Evolutionary conservation across 2,797 vertebrate genomes (phyloP).

Genomic region (Staurois parvus): DNA sequence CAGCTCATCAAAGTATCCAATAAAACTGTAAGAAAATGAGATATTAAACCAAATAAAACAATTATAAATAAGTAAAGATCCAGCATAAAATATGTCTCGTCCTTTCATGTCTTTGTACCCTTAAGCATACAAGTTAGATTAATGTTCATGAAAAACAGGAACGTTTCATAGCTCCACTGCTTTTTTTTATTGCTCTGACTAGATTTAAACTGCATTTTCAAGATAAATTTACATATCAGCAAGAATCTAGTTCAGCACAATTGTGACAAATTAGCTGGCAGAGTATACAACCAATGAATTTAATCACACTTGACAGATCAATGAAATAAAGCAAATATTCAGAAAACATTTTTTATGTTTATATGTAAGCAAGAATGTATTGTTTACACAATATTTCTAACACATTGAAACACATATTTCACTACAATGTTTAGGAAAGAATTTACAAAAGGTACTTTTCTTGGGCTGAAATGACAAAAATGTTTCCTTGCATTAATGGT

Average conservation of each 20-base stretch:
- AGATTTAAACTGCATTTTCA: background rate
- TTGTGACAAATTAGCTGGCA: conserved; percentile 23
- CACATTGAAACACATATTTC: background rate
- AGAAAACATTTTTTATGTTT: background rate
- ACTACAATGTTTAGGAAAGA: too few relatives aligned
- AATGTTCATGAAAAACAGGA: background rate
- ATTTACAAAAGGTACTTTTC: too few relatives aligned
- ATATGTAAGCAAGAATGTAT: background rate
- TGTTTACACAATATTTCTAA: background rate
- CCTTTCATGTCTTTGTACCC: background rate
- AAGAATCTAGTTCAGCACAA: conserved; percentile 8
- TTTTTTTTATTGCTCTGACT: background rate
- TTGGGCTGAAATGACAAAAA: too few relatives aligned
- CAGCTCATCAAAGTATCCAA: background rate
- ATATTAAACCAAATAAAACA: background rate
- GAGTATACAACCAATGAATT: conserved; percentile 9
- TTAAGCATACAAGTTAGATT: background rate
- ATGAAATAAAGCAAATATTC: conserved; percentile 4
- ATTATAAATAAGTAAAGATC: background rate
- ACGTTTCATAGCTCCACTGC: background rate
- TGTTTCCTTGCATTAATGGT: too few relatives aligned
- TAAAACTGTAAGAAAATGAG: background rate
- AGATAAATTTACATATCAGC: conserved; percentile 23
- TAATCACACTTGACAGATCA: conserved; percentile 15
- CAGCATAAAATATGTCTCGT: background rate